A percentile compares a stretch with the other conserved stretches of the same genome.
Conservation (phyloP, 2,113 vertebrate genomes). For the Amia ocellicauda region DNA sequence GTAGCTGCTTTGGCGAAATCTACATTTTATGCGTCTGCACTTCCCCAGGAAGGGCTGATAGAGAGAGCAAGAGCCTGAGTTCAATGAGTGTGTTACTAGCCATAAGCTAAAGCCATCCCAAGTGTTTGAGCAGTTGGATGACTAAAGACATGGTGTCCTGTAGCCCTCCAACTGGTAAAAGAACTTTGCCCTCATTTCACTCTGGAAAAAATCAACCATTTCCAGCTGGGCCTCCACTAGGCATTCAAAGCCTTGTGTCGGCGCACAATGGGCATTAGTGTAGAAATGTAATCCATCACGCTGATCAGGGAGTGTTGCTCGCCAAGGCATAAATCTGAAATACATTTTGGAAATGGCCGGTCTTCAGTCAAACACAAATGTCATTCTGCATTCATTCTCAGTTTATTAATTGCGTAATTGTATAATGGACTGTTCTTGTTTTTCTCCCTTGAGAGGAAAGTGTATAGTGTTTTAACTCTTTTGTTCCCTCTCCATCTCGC, state of each 20-base stretch:
- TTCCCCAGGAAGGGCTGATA: too few relatives aligned
- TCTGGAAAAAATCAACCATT: not conserved
- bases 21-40: not conserved
- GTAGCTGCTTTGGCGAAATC: too few relatives aligned
- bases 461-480: not conserved
- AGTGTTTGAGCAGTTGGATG: not conserved
- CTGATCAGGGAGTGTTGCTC: not conserved
- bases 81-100: too few relatives aligned
- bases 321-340: slow-evolving; percentile 3
- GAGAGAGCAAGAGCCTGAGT: too few relatives aligned
- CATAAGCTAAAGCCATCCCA: too few relatives aligned
- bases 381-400: not conserved
- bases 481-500: too few relatives aligned
- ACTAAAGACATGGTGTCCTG: not conserved
- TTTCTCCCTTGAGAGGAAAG: not conserved
- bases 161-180: not conserved
- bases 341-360: not conserved
- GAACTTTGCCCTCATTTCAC: not conserved
- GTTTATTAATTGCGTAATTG: slow-evolving; percentile 5
- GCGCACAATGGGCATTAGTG: not conserved
- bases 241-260: not conserved
- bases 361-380: not conserved
- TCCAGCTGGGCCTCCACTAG: not conserved
- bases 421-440: slow-evolving; percentile 2
- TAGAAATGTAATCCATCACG: not conserved